Evolutionary conservation across 1,140 invertebrate species (phyloP), one percentile per base, ranked within the genome.

Genomic region (Paraescarpia echinospica): DNA sequence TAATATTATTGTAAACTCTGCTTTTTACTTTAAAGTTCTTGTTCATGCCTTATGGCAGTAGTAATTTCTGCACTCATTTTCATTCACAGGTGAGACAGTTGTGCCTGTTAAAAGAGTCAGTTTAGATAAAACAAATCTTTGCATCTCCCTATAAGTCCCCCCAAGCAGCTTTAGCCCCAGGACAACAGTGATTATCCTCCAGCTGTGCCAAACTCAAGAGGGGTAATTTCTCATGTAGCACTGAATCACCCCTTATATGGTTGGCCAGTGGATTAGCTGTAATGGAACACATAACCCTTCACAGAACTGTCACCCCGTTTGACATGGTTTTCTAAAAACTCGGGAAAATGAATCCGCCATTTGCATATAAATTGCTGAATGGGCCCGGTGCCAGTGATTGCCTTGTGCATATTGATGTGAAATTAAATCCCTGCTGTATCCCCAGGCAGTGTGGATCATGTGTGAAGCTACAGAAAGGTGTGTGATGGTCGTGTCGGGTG

Each of bases 221-320:
- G 59, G 59, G 59, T 77, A 77, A 77, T 77, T 77, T 6, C 59
- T 14, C 22, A 77, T 27, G 22, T 27, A 77, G 59, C 59, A 77
- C 59, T 77, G 59, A 77, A 77, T 77, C 59, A 77, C 59, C 59
- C 59, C 59, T 77, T 77, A 77, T 77, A 77, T 77, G 59, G 22
- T 77, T 4, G 8, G 22, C 27, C 59, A 77, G 59, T 12, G 18
- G 8, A 77, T 22, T 18, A 77, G 59, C 22, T 18, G 8, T 77
- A 77, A 77, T 77, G 59, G 59, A 77, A 77, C 59, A 31, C 59
- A 77, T 77, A 77, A 77, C 59, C 59, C 59, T 77, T 77, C 59
- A 77, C 27, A 18, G 2, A 18, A 27, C 18, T 4, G 2, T 77
- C 59, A 77, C 59, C 59, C 59, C 59, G 22, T 77, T 77, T 77